A percentile compares a stretch with the other conserved stretches of the same genome.
These are phyloP conservation scores for Amia ocellicauda DNA, from an alignment of 2,113 vertebrate genomes.

Conservation along the genomic window DNA sequence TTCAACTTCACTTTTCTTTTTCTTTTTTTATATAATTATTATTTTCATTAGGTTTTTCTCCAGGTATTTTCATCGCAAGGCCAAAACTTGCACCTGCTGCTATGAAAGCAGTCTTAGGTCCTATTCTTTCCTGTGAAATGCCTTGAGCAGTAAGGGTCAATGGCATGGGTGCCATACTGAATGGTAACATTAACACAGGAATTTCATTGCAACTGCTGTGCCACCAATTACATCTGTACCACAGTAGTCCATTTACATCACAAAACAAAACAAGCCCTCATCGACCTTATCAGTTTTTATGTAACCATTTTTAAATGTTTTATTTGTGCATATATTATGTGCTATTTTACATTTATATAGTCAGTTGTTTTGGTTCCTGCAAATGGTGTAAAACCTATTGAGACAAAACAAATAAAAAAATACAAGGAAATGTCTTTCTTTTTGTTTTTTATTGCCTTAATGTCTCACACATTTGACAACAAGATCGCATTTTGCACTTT, in stretches of 20 bases:
- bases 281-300: conserved; percentile 55
- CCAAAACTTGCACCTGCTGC: conserved; percentile 35
- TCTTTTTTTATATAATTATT: neutral
- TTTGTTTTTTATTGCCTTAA: neutral
- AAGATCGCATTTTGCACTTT: too few relatives aligned
- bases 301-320: conserved; percentile 60
- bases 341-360: conserved; percentile 63
- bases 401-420: conserved; percentile 65
- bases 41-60: neutral
- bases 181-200: conserved; percentile 27
- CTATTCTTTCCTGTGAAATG: conserved; percentile 25
- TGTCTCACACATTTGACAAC: neutral
- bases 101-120: conserved; percentile 23
- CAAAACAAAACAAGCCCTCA: conserved; percentile 38
- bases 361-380: conserved; percentile 63
- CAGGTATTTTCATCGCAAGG: conserved; percentile 31
- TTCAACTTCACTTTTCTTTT: neutral
- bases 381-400: conserved; percentile 63
- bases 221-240: conserved; percentile 38
- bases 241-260: conserved; percentile 31
- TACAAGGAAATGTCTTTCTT: conserved; percentile 32
- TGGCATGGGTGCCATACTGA: conserved; percentile 30
- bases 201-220: conserved; percentile 36
- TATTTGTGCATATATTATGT: conserved; percentile 52
- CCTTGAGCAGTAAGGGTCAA: conserved; percentile 24